phyloP scores from a whole-genome alignment of 2,797 vertebrate species.

The Cichlasoma orientale region DNA sequence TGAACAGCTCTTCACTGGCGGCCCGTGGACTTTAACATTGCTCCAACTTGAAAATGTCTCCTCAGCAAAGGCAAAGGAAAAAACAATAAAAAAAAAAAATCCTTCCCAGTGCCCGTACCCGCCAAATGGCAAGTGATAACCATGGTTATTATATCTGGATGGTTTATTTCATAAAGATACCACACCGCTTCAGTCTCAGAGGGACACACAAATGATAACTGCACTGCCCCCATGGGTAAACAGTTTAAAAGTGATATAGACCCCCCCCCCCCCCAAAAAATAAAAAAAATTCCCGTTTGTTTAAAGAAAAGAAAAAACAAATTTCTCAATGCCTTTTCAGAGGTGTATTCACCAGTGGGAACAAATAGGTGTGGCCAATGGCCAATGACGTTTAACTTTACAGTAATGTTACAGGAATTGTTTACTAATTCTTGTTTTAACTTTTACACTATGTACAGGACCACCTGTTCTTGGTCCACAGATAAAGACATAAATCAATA shows the following conservation, averaged over 20 bases:
- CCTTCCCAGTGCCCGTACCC: slow-evolving; percentile 59
- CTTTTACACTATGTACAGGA: slow-evolving; percentile 86
- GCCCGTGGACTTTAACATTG: slow-evolving; percentile 53
- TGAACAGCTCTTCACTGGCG: slow-evolving; percentile 45
- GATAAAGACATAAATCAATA: slow-evolving; percentile 58
- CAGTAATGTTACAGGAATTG: slow-evolving; percentile 85
- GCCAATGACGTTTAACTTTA: slow-evolving; percentile 81
- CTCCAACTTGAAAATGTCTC: slow-evolving; percentile 70
- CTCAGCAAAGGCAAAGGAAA: slow-evolving; percentile 73
- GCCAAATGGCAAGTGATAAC: slow-evolving; percentile 55
- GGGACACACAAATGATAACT: slow-evolving; percentile 45
- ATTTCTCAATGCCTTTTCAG: slow-evolving; percentile 71
- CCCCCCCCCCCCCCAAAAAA: slow-evolving; percentile 27
- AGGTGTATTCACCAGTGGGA: slow-evolving; percentile 70
- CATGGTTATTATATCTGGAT: slow-evolving; percentile 64
- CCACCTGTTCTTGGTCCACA: slow-evolving; percentile 46
- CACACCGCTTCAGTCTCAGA: slow-evolving; percentile 29
- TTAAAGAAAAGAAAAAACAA: slow-evolving; percentile 48
- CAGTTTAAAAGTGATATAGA: slow-evolving; percentile 80
- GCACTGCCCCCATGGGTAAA: slow-evolving; percentile 63
- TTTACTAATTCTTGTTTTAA: slow-evolving; percentile 79
- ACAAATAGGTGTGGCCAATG: slow-evolving; percentile 69
- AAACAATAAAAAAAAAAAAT: slow-evolving; percentile 53
- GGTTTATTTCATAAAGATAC: slow-evolving; percentile 60
- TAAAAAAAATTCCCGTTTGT: slow-evolving; percentile 30